These are phyloP conservation scores for Astropecten irregularis DNA, from an alignment of 53 echinoderm and acorn worm genomes.

Conservation along the genomic window DNA sequence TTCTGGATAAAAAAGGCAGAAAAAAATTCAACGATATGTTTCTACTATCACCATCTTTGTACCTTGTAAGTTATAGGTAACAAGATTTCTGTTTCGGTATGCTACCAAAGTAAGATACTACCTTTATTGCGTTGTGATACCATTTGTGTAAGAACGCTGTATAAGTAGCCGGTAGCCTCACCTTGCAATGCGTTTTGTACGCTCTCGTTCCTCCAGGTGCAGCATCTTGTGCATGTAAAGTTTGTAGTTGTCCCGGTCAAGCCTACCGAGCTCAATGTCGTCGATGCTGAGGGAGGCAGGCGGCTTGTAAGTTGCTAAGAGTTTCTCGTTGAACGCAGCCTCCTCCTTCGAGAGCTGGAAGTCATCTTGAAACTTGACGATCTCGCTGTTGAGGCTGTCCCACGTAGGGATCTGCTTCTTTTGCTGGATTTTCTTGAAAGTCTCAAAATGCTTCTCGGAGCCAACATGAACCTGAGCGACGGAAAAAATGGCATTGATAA, in stretches of 20 bases:
- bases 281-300: constrained; percentile 71
- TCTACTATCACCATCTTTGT: no score
- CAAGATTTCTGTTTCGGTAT: no score
- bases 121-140: no score
- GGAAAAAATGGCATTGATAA: no score
- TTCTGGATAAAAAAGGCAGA: no score
- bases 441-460: constrained; percentile 41
- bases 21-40: no score
- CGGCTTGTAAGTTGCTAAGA: constrained; percentile 69
- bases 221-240: constrained; percentile 92
- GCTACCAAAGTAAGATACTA: no score
- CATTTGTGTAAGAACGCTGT: no score
- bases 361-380: constrained; percentile 31
- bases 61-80: no score
- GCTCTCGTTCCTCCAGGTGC: constrained; percentile 79
- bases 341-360: not conserved
- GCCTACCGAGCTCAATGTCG: constrained; percentile 52
- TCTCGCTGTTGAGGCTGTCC: constrained; percentile 80
- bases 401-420: constrained; percentile 67
- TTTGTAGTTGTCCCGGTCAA: constrained; percentile 71
- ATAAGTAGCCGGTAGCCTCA: no score
- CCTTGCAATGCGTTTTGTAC: constrained; percentile 78
- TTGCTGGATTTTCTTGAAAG: constrained; percentile 38
- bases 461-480: constrained; percentile 47
- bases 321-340: constrained; percentile 30